These are phyloP conservation scores for Ormyrus rosae DNA, from an alignment of 2,888 invertebrate genomes.

Conservation along the genomic window DNA sequence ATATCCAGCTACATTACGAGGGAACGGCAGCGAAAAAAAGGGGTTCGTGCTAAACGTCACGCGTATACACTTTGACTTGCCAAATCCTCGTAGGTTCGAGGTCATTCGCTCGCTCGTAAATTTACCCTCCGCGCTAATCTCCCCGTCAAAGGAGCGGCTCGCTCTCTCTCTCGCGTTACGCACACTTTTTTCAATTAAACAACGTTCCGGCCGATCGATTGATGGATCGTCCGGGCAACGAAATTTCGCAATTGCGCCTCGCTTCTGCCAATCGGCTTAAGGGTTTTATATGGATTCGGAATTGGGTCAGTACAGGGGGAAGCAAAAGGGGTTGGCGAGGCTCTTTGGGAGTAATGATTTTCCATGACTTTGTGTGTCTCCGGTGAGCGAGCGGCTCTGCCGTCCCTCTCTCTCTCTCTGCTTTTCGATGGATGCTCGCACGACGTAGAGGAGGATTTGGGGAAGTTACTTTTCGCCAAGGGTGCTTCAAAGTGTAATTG, in stretches of 20 bases:
- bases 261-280: constrained; percentile 41
- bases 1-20: too few species aligned
- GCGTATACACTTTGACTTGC: too few species aligned
- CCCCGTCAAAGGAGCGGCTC: not conserved
- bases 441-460: not conserved
- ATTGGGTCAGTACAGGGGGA: constrained; percentile 32
- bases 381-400: constrained; percentile 32
- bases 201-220: constrained; percentile 12
- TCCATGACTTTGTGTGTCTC: constrained; percentile 29
- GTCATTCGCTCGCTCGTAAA: too few species aligned
- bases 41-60: too few species aligned
- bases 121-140: not conserved
- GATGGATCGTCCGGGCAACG: constrained; percentile 9
- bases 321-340: not conserved
- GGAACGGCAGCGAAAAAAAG: too few species aligned
- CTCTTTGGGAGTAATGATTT: constrained; percentile 31
- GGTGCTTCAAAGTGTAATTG: too few species aligned
- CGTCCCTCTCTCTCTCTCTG: constrained; percentile 37
- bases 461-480: not conserved
- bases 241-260: constrained; percentile 18
- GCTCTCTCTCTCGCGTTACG: not conserved
- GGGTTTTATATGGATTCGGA: constrained; percentile 30
- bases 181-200: constrained; percentile 5
- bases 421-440: constrained; percentile 22
- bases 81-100: too few species aligned